Percentiles rank a stretch among this genome's conserved stretches.
Conservation (phyloP, 2,888 invertebrate species). For the Phalera bucephala region DNA sequence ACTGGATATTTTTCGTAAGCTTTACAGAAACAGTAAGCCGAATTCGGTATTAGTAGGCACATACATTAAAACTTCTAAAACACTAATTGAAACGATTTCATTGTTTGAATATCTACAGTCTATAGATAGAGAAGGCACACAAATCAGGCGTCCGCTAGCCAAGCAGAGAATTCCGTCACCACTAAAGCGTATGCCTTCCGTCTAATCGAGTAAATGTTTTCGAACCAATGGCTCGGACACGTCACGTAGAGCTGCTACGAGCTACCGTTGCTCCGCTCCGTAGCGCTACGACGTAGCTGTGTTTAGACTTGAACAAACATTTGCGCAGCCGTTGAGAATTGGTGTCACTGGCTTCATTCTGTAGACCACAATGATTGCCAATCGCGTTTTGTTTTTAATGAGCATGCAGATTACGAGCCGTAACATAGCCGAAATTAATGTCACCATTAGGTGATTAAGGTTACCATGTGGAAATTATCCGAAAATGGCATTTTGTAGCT, state of each 20-base stretch:
- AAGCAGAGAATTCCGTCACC: conserved; percentile 57
- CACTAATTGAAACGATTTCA: conserved; percentile 19
- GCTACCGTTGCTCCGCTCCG: conserved; percentile 42
- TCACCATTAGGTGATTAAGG: conserved; percentile 53
- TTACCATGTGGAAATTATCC: conserved; percentile 47
- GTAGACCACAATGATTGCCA: conserved; percentile 4
- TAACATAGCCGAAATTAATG: conserved; percentile 52
- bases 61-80: too few species aligned
- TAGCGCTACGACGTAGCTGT: conserved; percentile 41
- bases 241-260: conserved; percentile 62
- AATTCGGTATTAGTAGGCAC: too few species aligned
- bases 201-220: conserved; percentile 77
- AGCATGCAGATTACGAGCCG: conserved; percentile 35
- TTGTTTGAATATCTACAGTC: conserved; percentile 22
- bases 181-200: conserved; percentile 72
- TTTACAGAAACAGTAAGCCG: too few species aligned
- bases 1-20: too few species aligned
- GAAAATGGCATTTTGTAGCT: conserved; percentile 40
- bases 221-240: conserved; percentile 62
- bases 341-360: too few species aligned
- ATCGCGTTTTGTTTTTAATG: conserved; percentile 37
- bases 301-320: conserved; percentile 58
- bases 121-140: conserved; percentile 38
- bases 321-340: conserved; percentile 48
- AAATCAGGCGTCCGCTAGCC: conserved; percentile 44